phyloP scores from a whole-genome alignment of 2,113 vertebrate genomes.

The Poeciliopsis retropinna region DNA sequence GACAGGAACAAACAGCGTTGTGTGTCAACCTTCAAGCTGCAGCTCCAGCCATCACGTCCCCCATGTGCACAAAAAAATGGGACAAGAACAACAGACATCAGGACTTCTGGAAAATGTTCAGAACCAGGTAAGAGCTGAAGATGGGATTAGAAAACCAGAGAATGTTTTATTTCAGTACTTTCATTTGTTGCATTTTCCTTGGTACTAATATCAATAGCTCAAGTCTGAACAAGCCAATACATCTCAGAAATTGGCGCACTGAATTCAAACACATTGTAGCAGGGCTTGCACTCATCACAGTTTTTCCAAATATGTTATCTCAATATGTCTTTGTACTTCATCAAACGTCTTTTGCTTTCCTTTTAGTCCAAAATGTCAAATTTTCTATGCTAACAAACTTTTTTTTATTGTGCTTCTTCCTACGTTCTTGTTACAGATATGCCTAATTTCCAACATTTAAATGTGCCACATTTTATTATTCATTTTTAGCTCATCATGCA shows the following conservation, averaged over 20 bases:
- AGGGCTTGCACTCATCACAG: neutral
- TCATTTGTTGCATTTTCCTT: neutral
- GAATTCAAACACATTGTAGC: neutral
- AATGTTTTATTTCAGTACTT: neutral
- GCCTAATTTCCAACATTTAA: neutral
- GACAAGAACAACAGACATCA: neutral
- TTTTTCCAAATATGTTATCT: constrained; percentile 8
- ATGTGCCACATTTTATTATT: neutral
- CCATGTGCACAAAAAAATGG: constrained; percentile 4
- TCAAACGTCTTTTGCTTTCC: neutral
- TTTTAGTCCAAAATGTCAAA: neutral
- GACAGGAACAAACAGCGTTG: constrained; percentile 59
- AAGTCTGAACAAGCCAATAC: constrained; percentile 5
- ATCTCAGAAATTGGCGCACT: neutral
- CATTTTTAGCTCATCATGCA: neutral
- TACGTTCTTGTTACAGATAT: neutral
- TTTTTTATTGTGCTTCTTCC: neutral
- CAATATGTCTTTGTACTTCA: neutral
- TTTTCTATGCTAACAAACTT: neutral
- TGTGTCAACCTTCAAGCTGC: constrained; percentile 78
- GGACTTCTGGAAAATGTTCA: neutral
- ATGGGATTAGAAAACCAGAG: neutral
- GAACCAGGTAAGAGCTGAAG: constrained; percentile 59
- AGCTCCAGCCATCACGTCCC: constrained; percentile 45
- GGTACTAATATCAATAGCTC: neutral